A percentile compares a stretch with the other conserved stretches of the same genome.
phyloP scores from a whole-genome alignment of 2,113 vertebrate genomes.

The Etia nguti region DNA sequence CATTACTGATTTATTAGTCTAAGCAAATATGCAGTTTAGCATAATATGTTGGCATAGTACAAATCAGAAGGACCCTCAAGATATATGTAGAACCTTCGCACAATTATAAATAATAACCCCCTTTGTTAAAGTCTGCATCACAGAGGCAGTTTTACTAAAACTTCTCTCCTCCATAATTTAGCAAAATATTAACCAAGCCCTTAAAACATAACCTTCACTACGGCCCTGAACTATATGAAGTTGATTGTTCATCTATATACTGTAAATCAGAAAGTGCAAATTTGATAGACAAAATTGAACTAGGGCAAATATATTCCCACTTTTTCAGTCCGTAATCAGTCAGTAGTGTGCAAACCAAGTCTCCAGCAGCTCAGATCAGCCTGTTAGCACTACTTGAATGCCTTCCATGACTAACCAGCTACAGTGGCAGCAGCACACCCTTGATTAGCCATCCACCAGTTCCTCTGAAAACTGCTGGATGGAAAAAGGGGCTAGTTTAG shows the following conservation, averaged over 20 bases:
- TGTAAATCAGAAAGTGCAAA: neutral
- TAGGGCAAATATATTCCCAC: neutral
- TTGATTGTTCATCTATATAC: neutral
- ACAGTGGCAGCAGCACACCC: neutral
- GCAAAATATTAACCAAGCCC: neutral
- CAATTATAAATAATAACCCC: neutral
- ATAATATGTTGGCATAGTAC: neutral
- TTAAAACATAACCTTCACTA: neutral
- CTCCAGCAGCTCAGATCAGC: conserved; percentile 10
- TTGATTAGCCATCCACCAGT: conserved; percentile 2
- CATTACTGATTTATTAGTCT: conserved; percentile 1
- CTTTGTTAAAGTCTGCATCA: neutral
- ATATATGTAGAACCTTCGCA: neutral
- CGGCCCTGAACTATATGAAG: neutral
- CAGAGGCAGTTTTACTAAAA: neutral
- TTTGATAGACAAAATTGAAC: neutral
- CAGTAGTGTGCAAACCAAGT: neutral
- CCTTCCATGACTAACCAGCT: neutral
- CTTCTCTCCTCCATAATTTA: neutral
- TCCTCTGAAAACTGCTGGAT: neutral
- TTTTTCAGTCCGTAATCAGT: neutral
- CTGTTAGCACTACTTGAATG: neutral
- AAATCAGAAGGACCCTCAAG: neutral
- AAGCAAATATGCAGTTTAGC: neutral
- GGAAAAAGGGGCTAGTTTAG: neutral